Conservation (phyloP, 1,140 invertebrate genomes). For the Apis mellifera region DNA sequence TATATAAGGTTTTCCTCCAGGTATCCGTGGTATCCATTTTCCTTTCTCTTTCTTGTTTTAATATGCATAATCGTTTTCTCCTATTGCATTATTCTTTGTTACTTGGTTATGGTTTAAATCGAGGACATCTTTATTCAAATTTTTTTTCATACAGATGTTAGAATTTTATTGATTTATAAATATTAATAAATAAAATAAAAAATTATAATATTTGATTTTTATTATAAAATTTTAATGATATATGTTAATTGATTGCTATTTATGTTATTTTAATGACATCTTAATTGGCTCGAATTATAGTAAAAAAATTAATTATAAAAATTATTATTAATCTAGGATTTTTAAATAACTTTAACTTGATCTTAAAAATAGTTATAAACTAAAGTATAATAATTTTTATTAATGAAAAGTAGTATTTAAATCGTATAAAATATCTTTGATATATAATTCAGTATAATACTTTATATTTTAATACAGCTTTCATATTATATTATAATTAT, state of each 20-base stretch:
- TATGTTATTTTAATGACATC: too few relatives aligned
- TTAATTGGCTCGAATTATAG: too few relatives aligned
- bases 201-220: background rate
- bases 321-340: too few relatives aligned
- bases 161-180: background rate
- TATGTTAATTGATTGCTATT: background rate
- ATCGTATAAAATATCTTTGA: background rate
- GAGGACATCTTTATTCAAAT: background rate
- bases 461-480: background rate
- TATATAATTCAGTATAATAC: background rate
- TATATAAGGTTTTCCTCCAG: conserved; percentile 47
- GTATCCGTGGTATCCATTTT: conserved; percentile 42
- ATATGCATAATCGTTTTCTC: background rate
- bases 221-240: background rate
- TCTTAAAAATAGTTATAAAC: background rate
- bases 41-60: conserved; percentile 27
- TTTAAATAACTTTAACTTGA: background rate
- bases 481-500: background rate
- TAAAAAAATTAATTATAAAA: conserved; percentile 1
- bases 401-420: background rate
- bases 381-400: background rate
- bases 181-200: background rate
- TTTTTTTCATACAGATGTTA: background rate
- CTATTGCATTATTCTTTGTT: conserved; percentile 1
- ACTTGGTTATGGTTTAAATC: background rate